These are phyloP conservation scores for Cataglyphis albicans DNA, from an alignment of 2,888 invertebrate genomes.

Conservation along the genomic window DNA sequence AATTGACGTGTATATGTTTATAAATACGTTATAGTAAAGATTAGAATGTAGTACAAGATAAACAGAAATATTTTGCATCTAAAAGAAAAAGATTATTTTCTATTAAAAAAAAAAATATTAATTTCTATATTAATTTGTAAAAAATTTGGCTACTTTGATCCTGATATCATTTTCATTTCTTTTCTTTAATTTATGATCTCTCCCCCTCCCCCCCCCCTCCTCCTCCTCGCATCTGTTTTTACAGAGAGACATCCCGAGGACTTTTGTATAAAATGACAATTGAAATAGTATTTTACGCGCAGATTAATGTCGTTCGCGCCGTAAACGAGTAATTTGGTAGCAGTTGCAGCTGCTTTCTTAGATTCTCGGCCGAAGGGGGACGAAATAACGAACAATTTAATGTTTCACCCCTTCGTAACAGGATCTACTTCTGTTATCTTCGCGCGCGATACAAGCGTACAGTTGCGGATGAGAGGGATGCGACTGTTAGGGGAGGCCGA, in stretches of 20 bases:
- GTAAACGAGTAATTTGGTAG: constrained; percentile 16
- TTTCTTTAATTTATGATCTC: neutral
- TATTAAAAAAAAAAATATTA: neutral
- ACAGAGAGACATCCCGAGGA: neutral
- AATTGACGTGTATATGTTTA: neutral
- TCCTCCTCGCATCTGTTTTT: neutral
- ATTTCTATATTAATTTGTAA: neutral
- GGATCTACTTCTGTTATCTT: constrained; percentile 68
- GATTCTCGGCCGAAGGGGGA: constrained; percentile 63
- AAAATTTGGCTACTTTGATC: neutral
- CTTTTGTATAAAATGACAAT: constrained; percentile 36
- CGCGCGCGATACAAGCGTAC: constrained; percentile 49
- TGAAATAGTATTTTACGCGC: constrained; percentile 17
- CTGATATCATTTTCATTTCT: neutral
- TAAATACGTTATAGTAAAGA: neutral
- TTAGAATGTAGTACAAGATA: neutral
- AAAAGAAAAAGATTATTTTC: neutral
- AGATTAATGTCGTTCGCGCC: constrained; percentile 25
- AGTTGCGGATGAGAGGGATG: constrained; percentile 60
- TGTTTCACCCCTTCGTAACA: constrained; percentile 68
- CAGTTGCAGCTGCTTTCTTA: constrained; percentile 57
- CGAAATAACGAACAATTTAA: constrained; percentile 73
- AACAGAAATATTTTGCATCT: neutral
- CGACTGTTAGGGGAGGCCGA: constrained; percentile 67
- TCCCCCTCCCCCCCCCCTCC: no score